Evolutionary conservation across 2,113 vertebrate species (phyloP).

Genomic region (Pyrgilauda ruficollis): DNA sequence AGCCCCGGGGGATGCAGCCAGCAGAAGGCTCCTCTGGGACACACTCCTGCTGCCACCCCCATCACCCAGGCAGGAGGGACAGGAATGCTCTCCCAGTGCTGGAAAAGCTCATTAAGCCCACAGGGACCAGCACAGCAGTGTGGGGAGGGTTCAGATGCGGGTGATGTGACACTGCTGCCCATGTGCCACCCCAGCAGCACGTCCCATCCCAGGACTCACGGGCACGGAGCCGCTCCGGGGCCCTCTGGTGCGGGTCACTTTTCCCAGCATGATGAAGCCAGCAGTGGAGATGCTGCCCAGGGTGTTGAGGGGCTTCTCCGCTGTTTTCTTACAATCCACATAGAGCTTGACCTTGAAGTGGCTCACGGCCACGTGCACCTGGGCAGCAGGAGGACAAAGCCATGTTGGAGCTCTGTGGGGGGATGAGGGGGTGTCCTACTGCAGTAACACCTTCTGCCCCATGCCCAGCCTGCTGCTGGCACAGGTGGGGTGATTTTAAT

Average conservation of each 20-base stretch:
- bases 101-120: neutral
- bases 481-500: neutral
- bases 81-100: rapidly evolving
- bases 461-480: neutral
- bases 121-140: neutral
- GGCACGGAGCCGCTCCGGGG: constrained; percentile 84
- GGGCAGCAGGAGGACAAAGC: neutral
- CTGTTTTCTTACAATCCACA: constrained; percentile 86
- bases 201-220: constrained; percentile 34
- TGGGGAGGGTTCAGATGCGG: rapidly evolving
- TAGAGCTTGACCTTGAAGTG: constrained; percentile 82
- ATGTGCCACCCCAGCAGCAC: neutral
- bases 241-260: constrained; percentile 82
- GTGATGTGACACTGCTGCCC: neutral
- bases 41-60: rapidly evolving
- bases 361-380: constrained; percentile 89
- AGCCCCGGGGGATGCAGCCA: rapidly evolving
- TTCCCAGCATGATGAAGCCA: constrained; percentile 88
- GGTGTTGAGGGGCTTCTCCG: constrained; percentile 77
- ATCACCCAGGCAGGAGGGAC: neutral
- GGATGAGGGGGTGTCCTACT: neutral
- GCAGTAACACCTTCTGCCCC: neutral
- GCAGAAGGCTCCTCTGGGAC: neutral
- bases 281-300: constrained; percentile 75
- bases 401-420: rapidly evolving